A percentile compares a stretch with the other conserved stretches of the same genome.
Evolutionary conservation across 2,888 invertebrate genomes (phyloP).

Genomic region (Agrotis clavis): DNA sequence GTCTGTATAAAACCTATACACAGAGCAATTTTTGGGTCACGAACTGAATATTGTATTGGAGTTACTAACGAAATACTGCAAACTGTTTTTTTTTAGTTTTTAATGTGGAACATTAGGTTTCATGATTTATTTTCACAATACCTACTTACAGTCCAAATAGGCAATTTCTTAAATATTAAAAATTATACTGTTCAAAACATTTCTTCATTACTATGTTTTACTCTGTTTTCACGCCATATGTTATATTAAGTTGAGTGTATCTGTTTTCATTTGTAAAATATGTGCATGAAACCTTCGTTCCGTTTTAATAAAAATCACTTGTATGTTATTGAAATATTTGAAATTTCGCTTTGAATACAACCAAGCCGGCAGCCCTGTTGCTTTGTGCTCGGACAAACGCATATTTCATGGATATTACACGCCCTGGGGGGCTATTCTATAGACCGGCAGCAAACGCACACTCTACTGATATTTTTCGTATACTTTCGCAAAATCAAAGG

Average conservation of each 20-base stretch:
- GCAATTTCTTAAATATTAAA: conserved; percentile 34
- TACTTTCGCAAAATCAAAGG: conserved; percentile 59
- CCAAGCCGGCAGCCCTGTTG: conserved; percentile 69
- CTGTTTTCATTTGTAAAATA: conserved; percentile 52
- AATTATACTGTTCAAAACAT: conserved; percentile 50
- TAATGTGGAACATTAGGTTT: neutral
- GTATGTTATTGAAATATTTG: conserved; percentile 81
- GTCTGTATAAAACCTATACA: neutral
- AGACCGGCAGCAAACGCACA: conserved; percentile 55
- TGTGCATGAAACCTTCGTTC: conserved; percentile 40
- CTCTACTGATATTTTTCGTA: conserved; percentile 61
- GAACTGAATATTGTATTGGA: conserved; percentile 18
- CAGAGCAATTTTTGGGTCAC: conserved; percentile 15
- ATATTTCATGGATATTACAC: conserved; percentile 79
- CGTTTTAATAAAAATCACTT: conserved; percentile 70
- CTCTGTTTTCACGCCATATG: conserved; percentile 42
- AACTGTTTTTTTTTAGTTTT: neutral
- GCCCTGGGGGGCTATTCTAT: conserved; percentile 69
- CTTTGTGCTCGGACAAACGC: conserved; percentile 79
- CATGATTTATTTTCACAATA: neutral
- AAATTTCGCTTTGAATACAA: conserved; percentile 73
- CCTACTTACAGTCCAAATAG: conserved; percentile 5
- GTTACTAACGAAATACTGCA: conserved; percentile 10
- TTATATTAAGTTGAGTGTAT: conserved; percentile 32
- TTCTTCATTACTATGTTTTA: conserved; percentile 49